A percentile compares a stretch with the other conserved stretches of the same genome.
Conservation (phyloP, 2,797 vertebrate species). For the Lycodopsis pacificus region DNA sequence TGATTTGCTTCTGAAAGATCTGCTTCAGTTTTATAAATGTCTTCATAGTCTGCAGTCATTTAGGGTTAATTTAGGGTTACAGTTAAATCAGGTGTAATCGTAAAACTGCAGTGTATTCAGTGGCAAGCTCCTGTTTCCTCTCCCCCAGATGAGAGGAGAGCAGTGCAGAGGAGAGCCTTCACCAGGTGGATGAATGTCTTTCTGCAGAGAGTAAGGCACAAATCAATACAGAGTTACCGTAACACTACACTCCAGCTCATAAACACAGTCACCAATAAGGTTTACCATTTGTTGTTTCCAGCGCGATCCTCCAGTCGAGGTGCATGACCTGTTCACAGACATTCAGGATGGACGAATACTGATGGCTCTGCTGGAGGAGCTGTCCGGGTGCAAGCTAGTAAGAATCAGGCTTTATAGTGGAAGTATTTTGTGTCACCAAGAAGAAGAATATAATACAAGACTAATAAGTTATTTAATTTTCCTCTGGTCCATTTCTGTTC, state of each 20-base stretch:
- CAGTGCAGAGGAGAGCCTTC: constrained; percentile 89
- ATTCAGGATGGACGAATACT: constrained; percentile 92
- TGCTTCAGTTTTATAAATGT: background rate
- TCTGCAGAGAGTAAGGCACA: constrained; percentile 87
- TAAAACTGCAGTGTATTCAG: background rate
- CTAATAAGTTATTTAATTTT: background rate
- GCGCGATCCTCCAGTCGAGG: constrained; percentile 88
- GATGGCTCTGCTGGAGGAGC: constrained; percentile 91
- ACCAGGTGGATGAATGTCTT: constrained; percentile 93
- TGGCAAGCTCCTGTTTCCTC: constrained; percentile 3
- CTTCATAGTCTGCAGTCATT: background rate
- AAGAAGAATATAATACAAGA: background rate
- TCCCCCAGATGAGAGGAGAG: constrained; percentile 84
- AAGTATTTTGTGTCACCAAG: background rate
- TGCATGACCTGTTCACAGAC: constrained; percentile 90
- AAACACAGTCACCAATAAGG: background rate
- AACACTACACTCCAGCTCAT: background rate
- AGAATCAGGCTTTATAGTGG: constrained; percentile 25
- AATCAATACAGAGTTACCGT: background rate
- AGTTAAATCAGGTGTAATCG: background rate
- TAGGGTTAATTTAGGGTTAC: background rate
- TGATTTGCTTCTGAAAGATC: constrained; percentile 3
- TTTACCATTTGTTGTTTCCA: constrained; percentile 57
- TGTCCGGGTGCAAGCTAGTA: constrained; percentile 92
- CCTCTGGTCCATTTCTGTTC: background rate